Base-by-base conservation (phyloP, 2,888 invertebrate species). In the Megalurothrips usitatus region DNA sequence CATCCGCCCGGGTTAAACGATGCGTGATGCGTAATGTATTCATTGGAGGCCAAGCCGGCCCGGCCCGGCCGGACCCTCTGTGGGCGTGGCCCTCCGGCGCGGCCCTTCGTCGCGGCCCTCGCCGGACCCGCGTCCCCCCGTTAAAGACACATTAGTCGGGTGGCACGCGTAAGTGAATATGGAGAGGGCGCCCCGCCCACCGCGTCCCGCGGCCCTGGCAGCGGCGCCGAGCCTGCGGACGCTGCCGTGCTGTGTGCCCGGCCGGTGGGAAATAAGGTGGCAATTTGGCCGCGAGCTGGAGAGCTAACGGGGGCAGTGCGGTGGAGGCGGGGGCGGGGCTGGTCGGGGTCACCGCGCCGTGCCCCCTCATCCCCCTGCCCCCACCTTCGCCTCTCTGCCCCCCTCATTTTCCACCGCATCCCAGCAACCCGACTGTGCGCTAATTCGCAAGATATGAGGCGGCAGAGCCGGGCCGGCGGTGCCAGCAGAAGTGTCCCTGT, bases 261-360 rank as follows among this genome's bases (percentile, higher is more conserved):
- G 58, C 23, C 26, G 68, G 12, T 75, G 68, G 68, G 12, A 75
- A 75, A 75, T 26, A 75, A 75, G 68, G 68, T 75, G 68, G 68
- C 26, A 75, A 75, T 75, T 26, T 75, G 68, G 26, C 23, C 58
- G 58, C 19, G 52, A 19, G 14, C 2, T 19, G 52, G 14, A 52
- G 58, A n/a, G 58, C 58, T 58, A n/a, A 6, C 34, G 34, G 34
- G 34, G 34, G 34, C 3, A 43, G n/a, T 43, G 34, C 34, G 34
- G 34, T 43, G 34, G 2, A 6, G 34, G 34, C 3, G 3, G 34
- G 34, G 2, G 34, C 34, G 34, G 34, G 34, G 34, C n/a, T n/a
- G n/a, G n/a, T n/a, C n/a, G n/a, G n/a, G n/a, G n/a, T n/a, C n/a
- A n/a, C n/a, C n/a, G n/a, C n/a, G n/a, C n/a, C n/a, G n/a, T n/a